These are phyloP conservation scores for Ceratosolen solmsi DNA, from an alignment of 1,140 invertebrate species.

Conservation along the genomic window DNA sequence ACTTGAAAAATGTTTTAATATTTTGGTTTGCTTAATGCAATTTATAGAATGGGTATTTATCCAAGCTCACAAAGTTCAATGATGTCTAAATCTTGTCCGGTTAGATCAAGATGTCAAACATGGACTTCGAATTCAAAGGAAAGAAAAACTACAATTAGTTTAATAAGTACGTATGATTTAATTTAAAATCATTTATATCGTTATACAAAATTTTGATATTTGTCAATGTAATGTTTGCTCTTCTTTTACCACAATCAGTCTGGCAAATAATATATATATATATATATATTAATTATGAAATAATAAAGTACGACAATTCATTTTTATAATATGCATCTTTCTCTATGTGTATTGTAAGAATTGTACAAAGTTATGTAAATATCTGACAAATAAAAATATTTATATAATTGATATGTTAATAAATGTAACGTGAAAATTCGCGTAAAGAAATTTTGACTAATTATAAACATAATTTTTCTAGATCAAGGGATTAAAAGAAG, in stretches of 20 bases:
- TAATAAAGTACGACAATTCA: too few relatives aligned
- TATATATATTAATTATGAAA: too few relatives aligned
- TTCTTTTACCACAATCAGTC: too few relatives aligned
- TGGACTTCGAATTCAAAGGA: slow-evolving; percentile 68
- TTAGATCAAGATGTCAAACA: slow-evolving; percentile 69
- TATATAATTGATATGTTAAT: too few relatives aligned
- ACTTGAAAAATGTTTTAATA: slow-evolving; percentile 7
- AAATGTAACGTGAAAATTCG: too few relatives aligned
- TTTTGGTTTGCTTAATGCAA: background rate
- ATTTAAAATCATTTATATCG: slow-evolving; percentile 24
- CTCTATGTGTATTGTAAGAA: too few relatives aligned
- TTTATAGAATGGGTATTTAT: slow-evolving; percentile 60
- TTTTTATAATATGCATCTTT: too few relatives aligned
- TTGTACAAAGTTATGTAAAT: too few relatives aligned
- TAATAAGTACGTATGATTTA: slow-evolving; percentile 59
- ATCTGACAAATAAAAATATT: too few relatives aligned
- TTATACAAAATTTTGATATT: background rate
- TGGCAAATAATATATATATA: too few relatives aligned
- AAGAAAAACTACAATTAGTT: slow-evolving; percentile 62
- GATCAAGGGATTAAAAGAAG: slow-evolving; percentile 68
- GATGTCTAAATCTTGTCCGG: slow-evolving; percentile 55
- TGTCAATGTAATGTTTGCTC: background rate
- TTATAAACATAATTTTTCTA: slow-evolving; percentile 53
- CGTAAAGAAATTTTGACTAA: too few relatives aligned
- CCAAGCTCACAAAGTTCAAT: slow-evolving; percentile 49